These are phyloP conservation scores for Spilarctia lutea DNA, from an alignment of 2,888 invertebrate species.

Conservation along the genomic window DNA sequence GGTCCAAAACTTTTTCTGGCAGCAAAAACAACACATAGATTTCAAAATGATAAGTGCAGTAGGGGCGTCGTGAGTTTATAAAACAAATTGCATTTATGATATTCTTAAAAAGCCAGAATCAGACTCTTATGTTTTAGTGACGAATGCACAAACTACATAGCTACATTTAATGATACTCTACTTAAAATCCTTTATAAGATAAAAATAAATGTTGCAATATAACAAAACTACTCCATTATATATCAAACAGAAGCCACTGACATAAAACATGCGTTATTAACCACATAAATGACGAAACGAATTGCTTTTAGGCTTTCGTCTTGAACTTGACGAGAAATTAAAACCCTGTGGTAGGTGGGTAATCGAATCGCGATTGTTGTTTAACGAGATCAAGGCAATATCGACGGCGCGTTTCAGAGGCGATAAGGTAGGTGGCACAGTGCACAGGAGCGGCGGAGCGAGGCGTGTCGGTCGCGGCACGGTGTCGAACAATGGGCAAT, in stretches of 20 bases:
- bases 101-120: background rate
- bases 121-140: background rate
- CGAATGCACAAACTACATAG: background rate
- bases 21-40: background rate
- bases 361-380: constrained; percentile 74
- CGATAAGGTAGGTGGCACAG: constrained; percentile 81
- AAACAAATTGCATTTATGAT: background rate
- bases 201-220: background rate
- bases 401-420: constrained; percentile 65
- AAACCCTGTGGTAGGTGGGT: constrained; percentile 73
- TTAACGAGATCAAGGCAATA: constrained; percentile 80
- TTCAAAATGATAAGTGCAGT: background rate
- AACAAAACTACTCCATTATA: background rate
- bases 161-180: background rate
- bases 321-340: constrained; percentile 63
- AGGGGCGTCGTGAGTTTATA: too few species aligned
- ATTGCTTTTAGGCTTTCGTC: constrained; percentile 46
- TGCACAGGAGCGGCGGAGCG: constrained; percentile 71
- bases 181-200: background rate
- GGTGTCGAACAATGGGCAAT: constrained; percentile 81
- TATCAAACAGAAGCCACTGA: constrained; percentile 38
- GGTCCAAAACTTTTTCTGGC: background rate
- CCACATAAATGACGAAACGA: constrained; percentile 49
- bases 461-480: constrained; percentile 81
- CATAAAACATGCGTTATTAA: constrained; percentile 52